phyloP scores from a whole-genome alignment of 2,113 vertebrate species.

The Pseudopodoces humilis region DNA sequence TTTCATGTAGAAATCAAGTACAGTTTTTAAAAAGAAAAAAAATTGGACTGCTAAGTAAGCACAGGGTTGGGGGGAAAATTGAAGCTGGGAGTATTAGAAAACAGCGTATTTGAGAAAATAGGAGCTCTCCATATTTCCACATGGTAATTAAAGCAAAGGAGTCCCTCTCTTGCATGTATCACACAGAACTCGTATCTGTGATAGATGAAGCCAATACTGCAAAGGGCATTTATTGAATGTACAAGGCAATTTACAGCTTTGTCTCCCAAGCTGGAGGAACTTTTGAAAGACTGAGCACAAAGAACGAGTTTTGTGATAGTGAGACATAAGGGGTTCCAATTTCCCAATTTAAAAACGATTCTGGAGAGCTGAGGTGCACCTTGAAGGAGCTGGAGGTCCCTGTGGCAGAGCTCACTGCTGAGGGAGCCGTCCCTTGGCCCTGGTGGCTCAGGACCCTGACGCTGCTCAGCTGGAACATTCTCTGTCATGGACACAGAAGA shows the following conservation, averaged over 20 bases:
- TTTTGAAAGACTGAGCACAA: neutral
- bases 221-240: neutral
- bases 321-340: neutral
- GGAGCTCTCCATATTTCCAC: neutral
- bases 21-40: neutral
- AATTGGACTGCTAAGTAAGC: neutral
- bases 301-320: neutral
- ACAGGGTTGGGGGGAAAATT: neutral
- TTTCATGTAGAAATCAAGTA: neutral
- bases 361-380: neutral
- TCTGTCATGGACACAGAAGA: neutral
- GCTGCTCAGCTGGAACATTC: neutral
- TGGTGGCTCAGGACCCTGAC: rapidly evolving
- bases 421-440: rapidly evolving
- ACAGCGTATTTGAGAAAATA: neutral
- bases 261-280: neutral
- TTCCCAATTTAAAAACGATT: neutral
- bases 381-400: neutral
- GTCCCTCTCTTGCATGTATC: neutral
- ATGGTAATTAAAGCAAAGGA: neutral
- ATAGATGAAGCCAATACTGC: neutral
- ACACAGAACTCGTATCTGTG: neutral
- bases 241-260: neutral
- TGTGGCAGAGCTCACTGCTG: neutral
- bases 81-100: neutral